These are phyloP conservation scores for Bubo scandiacus DNA, from an alignment of 2,113 vertebrate species.

Conservation along the genomic window DNA sequence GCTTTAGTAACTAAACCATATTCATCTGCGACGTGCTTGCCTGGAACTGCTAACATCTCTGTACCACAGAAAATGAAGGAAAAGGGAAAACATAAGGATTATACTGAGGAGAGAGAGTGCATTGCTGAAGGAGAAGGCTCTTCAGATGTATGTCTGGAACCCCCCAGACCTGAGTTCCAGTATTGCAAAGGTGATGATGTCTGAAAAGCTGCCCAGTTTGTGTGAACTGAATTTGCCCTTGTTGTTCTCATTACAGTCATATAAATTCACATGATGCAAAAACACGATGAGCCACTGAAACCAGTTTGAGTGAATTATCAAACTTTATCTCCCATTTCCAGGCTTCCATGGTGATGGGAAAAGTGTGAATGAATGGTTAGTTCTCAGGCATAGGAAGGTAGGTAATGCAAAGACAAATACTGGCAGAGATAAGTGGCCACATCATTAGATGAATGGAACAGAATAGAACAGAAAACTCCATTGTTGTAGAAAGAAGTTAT, in stretches of 20 bases:
- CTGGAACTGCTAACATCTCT: not conserved
- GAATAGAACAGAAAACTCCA: not conserved
- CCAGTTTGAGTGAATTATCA: not conserved
- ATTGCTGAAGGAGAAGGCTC: not conserved
- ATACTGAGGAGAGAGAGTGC: not conserved
- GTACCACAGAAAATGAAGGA: not conserved
- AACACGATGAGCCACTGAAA: not conserved
- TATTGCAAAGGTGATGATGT: fast-evolving
- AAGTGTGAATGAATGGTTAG: not conserved
- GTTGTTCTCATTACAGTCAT: fast-evolving
- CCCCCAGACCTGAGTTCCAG: too few relatives aligned
- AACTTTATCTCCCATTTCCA: not conserved
- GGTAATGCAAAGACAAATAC: not conserved
- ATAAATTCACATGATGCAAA: not conserved
- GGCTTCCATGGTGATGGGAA: conserved; percentile 39
- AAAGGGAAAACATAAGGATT: not conserved
- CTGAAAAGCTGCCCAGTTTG: not conserved
- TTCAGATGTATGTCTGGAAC: fast-evolving
- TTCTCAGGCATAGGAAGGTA: not conserved
- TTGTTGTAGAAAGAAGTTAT: fast-evolving
- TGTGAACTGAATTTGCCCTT: not conserved
- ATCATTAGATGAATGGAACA: not conserved
- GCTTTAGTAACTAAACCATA: not conserved
- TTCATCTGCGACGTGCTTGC: fast-evolving
- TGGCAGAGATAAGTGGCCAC: not conserved